Base-by-base conservation (phyloP, 1,140 invertebrate species). In the Drosophila neocordata region DNA sequence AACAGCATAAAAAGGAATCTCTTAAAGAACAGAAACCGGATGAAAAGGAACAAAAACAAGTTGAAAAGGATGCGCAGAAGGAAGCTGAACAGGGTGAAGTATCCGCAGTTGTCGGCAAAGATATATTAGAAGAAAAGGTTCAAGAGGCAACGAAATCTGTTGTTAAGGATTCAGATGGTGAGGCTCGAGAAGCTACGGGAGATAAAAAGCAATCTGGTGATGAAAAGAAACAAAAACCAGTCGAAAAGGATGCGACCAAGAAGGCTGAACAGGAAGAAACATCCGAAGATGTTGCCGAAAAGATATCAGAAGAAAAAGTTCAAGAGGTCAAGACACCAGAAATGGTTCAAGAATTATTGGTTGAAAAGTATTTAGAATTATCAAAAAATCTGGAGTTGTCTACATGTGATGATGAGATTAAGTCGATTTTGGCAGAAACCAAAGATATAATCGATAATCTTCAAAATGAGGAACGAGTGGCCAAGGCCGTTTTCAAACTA, bases 401-500 rank as follows among this genome's bases (percentile, higher is more conserved):
- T 13, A 9, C 37, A 48, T 13, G 56, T 3, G 70, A 52, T 6
- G 37, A 69, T 0, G 66, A 20, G 4, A 4, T 52, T 11, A 20
- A 60, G 6, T 6, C 55, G 1, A 69, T 89, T 37, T 3, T 70
- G 6, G 44, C 22, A 2, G 58, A 76, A 0, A 51, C 52, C 22
- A 68, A 70, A 53, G 63, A 80, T 22, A 67, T 80, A 15, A 44
- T 89, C 4, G 68, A 79, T 18, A 74, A 77, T 34, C 18, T 79
- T 0, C 35, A 62, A 20, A 64, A 88, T 44, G 11, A 6, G 1
- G 66, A 73, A 1, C 69, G 67, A 48, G 58, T 84, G 1, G 41
- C 68, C 6, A 91, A 91, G 48, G 65, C 64, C 1, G 68, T 91
- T 35, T 90, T 90, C 7, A 88, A 91, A 34, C 13, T 91, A 7